Percentiles rank a stretch among this genome's conserved stretches.
Evolutionary conservation across 1,140 invertebrate species (phyloP).

Genomic region (Galendromus occidentalis): DNA sequence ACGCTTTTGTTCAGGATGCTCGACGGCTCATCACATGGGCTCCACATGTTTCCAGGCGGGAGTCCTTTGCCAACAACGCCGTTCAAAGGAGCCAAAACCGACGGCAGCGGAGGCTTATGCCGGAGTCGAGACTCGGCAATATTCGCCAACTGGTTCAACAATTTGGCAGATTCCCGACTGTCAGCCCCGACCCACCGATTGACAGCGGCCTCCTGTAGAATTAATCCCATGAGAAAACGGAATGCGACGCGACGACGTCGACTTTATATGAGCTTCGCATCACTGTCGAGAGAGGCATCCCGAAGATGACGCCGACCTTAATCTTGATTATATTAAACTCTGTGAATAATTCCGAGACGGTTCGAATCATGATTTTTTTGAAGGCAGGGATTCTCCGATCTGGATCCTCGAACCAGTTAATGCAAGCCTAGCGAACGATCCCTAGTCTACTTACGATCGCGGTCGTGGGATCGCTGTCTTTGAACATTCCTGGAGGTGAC

Average conservation of each 20-base stretch:
- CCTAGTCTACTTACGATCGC: not conserved
- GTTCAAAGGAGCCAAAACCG: not conserved
- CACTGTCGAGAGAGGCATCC: no score
- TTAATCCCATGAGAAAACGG: no score
- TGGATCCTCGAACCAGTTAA: no score
- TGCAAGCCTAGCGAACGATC: not conserved
- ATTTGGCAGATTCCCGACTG: not conserved
- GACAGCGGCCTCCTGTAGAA: not conserved
- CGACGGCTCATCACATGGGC: not conserved
- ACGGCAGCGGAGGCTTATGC: not conserved
- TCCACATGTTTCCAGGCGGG: not conserved
- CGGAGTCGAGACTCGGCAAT: not conserved
- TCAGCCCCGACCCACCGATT: conserved; percentile 1
- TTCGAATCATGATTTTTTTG: no score
- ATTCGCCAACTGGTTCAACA: not conserved
- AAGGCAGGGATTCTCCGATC: no score
- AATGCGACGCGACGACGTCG: no score
- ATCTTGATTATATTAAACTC: no score
- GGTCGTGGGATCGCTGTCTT: not conserved
- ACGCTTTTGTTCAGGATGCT: not conserved
- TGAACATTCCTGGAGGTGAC: conserved; percentile 7
- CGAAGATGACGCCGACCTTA: no score
- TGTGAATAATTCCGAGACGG: no score
- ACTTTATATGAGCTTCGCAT: no score
- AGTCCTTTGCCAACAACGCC: not conserved